Base-by-base conservation (phyloP, 1,140 invertebrate genomes). In the Colletes latitarsis region DNA sequence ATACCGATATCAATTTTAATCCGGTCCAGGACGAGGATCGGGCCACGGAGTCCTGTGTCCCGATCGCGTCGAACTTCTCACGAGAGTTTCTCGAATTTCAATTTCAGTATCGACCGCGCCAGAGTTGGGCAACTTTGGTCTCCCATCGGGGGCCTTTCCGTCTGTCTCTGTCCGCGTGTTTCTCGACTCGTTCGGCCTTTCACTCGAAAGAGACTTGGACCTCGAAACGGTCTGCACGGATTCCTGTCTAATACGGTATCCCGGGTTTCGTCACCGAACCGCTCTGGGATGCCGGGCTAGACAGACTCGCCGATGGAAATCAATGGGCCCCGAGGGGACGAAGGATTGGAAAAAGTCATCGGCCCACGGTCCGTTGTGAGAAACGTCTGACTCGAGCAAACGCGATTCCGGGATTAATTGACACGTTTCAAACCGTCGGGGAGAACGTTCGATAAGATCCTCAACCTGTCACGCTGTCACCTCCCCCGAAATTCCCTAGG, bases 221-320 rank as follows among this genome's bases (percentile, higher is more conserved):
- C 84, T 75, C 76, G 83, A 75, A 85, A 76, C 71, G 39, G 41
- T 53, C 70, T 58, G 62, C 71, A 82, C 83, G 63, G 62, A 86
- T 86, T 85, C 84, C 62, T 85, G 67, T 86, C 83, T 86, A 86
- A 85, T 86, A 85, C 83, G 55, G 71, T 85, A 82, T 86, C 79
- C 70, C 30, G 21, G 52, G 30, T 85, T 85, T 86, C 84, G 72
- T 86, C 81, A 82, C 58, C 77, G 58, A 82, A 68, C 68, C 63
- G 39, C 79, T 64, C 55, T 30, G 17, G 77, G 67, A 82, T 62
- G 17, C 55, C 63, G 77, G 21, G 30, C 30, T 30, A 30, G 30
- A 30, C 15, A 15, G 19, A 70, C 19, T 46, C 9, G 55, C 39
- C 69, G 57, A 70, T 69, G 63, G 55, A 67, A 53, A 76, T 67